Evolutionary conservation across 92 coral and sea anemone species (phyloP).

Genomic region (Bergia sp.): DNA sequence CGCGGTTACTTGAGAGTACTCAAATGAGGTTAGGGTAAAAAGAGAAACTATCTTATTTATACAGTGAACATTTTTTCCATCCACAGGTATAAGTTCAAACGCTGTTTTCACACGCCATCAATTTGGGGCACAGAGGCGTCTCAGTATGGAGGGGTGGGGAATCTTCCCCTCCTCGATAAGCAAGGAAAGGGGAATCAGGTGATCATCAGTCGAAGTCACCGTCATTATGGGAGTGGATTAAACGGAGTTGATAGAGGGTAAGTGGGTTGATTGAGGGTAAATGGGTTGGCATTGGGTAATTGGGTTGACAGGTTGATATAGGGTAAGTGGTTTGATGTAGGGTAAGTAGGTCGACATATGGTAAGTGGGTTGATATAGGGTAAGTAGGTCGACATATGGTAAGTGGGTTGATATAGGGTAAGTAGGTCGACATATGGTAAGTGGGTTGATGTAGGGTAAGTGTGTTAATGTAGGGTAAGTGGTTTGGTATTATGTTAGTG

Average conservation of each 20-base stretch:
- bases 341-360: background rate
- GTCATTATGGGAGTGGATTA: conserved; percentile 36
- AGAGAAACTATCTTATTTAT: too few species aligned
- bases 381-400: background rate
- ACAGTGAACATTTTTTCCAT: too few species aligned
- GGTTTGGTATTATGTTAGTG: background rate
- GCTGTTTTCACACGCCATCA: background rate
- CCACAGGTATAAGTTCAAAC: background rate
- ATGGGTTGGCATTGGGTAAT: background rate
- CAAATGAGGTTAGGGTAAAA: too few species aligned
- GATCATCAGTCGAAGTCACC: conserved; percentile 39
- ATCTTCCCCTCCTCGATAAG: background rate
- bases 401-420: background rate
- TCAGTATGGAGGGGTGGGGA: conserved; percentile 41
- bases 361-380: background rate
- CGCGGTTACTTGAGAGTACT: too few species aligned
- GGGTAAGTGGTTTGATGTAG: background rate
- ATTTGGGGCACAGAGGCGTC: conserved; percentile 42
- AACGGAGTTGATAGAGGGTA: conserved; percentile 14
- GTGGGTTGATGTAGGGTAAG: background rate
- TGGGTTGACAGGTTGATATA: background rate
- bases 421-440: background rate
- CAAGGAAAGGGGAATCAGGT: conserved; percentile 34
- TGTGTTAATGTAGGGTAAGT: background rate
- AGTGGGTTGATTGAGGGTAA: background rate